Evolutionary conservation across 30 jellyfish, hydroid and myxozoan genomes (phyloP).

Genomic region (Aurelia sp.): DNA sequence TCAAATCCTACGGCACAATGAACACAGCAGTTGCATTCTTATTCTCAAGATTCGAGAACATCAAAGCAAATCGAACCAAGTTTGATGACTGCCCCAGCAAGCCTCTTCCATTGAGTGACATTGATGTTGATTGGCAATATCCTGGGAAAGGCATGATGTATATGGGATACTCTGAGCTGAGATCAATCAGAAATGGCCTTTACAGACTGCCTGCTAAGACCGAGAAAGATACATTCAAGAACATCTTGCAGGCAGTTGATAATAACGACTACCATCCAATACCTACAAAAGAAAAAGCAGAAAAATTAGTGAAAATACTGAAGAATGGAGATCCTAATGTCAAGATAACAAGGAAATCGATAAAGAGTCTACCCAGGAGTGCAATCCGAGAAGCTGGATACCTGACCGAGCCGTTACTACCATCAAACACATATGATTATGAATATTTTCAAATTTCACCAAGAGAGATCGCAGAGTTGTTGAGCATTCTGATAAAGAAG

Average conservation of each 20-base stretch:
- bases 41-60: constrained; percentile 58
- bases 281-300: constrained; percentile 39
- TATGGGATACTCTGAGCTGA: constrained; percentile 79
- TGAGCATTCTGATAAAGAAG: constrained; percentile 20
- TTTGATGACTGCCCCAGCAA: constrained; percentile 46
- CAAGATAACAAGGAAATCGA: constrained; percentile 8
- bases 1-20: constrained; percentile 72
- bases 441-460: constrained; percentile 56
- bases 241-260: neutral
- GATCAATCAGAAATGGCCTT: constrained; percentile 5
- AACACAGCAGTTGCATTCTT: constrained; percentile 83
- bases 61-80: neutral
- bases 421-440: constrained; percentile 60
- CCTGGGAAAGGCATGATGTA: constrained; percentile 76
- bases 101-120: constrained; percentile 50
- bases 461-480: constrained; percentile 34
- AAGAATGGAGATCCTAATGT: constrained; percentile 16
- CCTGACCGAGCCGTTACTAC: constrained; percentile 62
- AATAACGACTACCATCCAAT: constrained; percentile 14
- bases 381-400: constrained; percentile 39
- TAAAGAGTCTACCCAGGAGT: constrained; percentile 44
- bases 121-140: constrained; percentile 81
- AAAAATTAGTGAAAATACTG: constrained; percentile 15
- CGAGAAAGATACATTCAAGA: neutral
- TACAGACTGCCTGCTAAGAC: neutral